Evolutionary conservation across 2,888 invertebrate genomes (phyloP), one percentile per base, ranked within the genome.

Genomic region (Agrotis puta): DNA sequence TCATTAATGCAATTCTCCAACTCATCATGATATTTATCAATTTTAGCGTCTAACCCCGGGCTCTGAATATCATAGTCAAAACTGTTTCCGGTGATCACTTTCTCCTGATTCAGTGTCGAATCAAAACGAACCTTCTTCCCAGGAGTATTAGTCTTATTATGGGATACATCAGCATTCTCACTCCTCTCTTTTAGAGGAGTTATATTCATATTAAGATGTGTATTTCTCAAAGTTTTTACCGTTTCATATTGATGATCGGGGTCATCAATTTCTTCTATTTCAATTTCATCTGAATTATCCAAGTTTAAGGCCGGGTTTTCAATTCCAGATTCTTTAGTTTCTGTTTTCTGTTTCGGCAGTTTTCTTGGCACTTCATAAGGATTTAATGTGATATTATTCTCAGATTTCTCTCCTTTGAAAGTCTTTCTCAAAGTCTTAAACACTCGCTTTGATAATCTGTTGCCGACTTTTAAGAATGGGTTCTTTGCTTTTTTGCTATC

Each of bases 1-100:
- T 96, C 96, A 85, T 96, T 96, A 1, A 96, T 96, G 85, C 96
- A 96, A 66, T 96, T 96, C 72, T 96, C 96, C 50, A 96, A 78
- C 80, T 96, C 96, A 86, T 96, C 96, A 75, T 96, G 96, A 80
- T 94, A 96, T 74, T 93, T 96, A 18, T 96, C 96, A 54, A 96
- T 92, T 82, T 96, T 94, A 0, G 90, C 88, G 83, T 96, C 95
- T 63, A 96, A 94, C 0, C 96, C 96, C 0, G 95, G 95, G 84
- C 96, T 95, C 70, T 93, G 93, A 2, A 95, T 85, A n/a, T 88
- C 92, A 79, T 88, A 91, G 51, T 96, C 95, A 79, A 96, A 96
- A 81, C 96, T 96, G 71, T 95, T 94, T 0, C 96, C 96, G 0
- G 96, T 96, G 2, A 96, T 96, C 0, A 96, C 88, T 69, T 96